phyloP scores from a whole-genome alignment of 2,797 vertebrate species.

The Neosilurus mollespiculum region DNA sequence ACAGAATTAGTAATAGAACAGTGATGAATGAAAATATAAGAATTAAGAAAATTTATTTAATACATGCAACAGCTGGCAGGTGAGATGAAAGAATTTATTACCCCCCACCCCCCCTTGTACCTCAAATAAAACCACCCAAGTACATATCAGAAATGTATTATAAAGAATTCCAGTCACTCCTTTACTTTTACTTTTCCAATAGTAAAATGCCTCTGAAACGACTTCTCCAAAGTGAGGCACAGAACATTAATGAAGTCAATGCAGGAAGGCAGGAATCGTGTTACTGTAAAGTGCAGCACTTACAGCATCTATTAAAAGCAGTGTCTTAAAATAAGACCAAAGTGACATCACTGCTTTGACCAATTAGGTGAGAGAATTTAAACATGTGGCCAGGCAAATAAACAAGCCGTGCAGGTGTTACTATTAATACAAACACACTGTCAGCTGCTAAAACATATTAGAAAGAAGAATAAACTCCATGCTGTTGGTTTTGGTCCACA shows the following conservation, averaged over 20 bases:
- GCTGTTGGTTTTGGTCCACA: slow-evolving; percentile 3
- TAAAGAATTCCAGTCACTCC: slow-evolving; percentile 55
- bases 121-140: slow-evolving; percentile 44
- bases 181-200: slow-evolving; percentile 56
- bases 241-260: slow-evolving; percentile 10
- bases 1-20: not conserved
- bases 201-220: not conserved
- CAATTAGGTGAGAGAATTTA: not conserved
- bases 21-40: not conserved
- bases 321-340: not conserved
- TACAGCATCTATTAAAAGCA: slow-evolving; percentile 3
- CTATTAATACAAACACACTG: slow-evolving; percentile 1
- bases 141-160: slow-evolving; percentile 58
- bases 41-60: slow-evolving; percentile 46
- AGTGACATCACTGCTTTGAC: slow-evolving; percentile 12
- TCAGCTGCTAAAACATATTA: not conserved
- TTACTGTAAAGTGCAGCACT: slow-evolving; percentile 22
- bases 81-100: not conserved
- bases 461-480: not conserved
- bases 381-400: slow-evolving; percentile 15
- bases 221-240: not conserved
- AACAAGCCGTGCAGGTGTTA: not conserved
- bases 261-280: slow-evolving; percentile 7
- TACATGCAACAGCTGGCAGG: slow-evolving; percentile 30
- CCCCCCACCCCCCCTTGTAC: not conserved